A percentile compares a stretch with the other conserved stretches of the same genome.
Evolutionary conservation across 2,113 vertebrate genomes (phyloP).

Genomic region (Gymnocephalus cernua): DNA sequence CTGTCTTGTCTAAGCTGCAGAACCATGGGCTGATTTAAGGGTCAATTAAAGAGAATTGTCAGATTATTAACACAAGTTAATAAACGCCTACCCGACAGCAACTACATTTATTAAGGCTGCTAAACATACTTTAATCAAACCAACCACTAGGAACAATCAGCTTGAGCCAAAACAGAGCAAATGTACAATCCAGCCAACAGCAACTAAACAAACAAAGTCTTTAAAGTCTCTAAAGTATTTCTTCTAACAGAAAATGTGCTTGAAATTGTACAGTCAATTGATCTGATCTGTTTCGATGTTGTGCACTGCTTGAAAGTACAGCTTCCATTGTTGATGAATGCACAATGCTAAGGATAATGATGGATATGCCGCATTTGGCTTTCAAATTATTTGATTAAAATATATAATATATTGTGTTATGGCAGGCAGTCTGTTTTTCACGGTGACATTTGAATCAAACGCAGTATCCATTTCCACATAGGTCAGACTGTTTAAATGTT

Average conservation of each 20-base stretch:
- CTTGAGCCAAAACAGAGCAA: slow-evolving; percentile 25
- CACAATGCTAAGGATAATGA: slow-evolving; percentile 23
- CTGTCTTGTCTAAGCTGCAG: slow-evolving; percentile 28
- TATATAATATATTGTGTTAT: background rate
- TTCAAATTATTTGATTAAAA: slow-evolving; percentile 18
- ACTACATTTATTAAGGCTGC: slow-evolving; percentile 59
- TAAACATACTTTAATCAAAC: slow-evolving; percentile 59
- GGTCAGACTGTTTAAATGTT: background rate
- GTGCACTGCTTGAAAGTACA: background rate
- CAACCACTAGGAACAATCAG: slow-evolving; percentile 31
- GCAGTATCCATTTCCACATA: background rate
- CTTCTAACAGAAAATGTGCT: slow-evolving; percentile 25
- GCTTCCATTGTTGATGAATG: slow-evolving; percentile 25
- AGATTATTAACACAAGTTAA: slow-evolving; percentile 68
- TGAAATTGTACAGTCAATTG: slow-evolving; percentile 33
- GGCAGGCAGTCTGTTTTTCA: background rate
- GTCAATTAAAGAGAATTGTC: slow-evolving; percentile 61
- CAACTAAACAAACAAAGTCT: slow-evolving; percentile 36
- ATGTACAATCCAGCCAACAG: background rate
- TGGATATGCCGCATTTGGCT: slow-evolving; percentile 8
- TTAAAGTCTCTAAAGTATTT: slow-evolving; percentile 44
- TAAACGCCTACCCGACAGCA: slow-evolving; percentile 62
- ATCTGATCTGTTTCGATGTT: slow-evolving; percentile 26
- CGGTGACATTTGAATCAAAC: background rate
- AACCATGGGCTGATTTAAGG: slow-evolving; percentile 59